phyloP scores from a whole-genome alignment of 1,140 invertebrate species.

The Leguminivora glycinivorella region DNA sequence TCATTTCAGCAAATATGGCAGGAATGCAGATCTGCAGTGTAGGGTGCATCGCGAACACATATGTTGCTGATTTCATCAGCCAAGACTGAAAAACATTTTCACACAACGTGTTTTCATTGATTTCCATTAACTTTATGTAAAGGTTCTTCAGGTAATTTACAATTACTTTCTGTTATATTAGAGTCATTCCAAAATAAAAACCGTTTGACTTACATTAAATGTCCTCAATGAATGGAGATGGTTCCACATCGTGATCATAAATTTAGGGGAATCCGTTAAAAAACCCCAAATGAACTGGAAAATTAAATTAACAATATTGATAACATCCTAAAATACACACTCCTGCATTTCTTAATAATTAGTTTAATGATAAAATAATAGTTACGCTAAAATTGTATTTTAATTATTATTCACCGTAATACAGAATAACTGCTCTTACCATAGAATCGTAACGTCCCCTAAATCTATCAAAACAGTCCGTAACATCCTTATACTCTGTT shows the following conservation, averaged over 20 bases:
- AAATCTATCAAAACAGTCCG: conserved; percentile 3
- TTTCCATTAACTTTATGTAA: no score
- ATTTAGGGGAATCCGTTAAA: conserved; percentile 7
- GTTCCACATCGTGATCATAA: not conserved
- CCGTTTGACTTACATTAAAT: not conserved
- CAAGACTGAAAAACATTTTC: not conserved
- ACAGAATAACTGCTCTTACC: not conserved
- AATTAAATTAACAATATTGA: not conserved
- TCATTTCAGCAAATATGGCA: not conserved
- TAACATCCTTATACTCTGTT: not conserved
- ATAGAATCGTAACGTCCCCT: not conserved
- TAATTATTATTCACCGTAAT: not conserved
- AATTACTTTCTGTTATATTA: no score
- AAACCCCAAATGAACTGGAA: conserved; percentile 1
- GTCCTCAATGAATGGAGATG: not conserved
- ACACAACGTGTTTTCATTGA: not conserved
- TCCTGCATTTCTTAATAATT: no score
- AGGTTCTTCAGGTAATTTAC: no score
- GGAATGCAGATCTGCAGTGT: conserved; percentile 5
- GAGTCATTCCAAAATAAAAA: no score
- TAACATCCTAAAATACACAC: not conserved
- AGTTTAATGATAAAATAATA: no score
- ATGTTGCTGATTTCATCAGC: not conserved
- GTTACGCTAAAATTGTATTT: no score
- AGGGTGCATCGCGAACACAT: conserved; percentile 3